Conservation (phyloP, 23 tunicate genomes). For the Ciona savignyi region DNA sequence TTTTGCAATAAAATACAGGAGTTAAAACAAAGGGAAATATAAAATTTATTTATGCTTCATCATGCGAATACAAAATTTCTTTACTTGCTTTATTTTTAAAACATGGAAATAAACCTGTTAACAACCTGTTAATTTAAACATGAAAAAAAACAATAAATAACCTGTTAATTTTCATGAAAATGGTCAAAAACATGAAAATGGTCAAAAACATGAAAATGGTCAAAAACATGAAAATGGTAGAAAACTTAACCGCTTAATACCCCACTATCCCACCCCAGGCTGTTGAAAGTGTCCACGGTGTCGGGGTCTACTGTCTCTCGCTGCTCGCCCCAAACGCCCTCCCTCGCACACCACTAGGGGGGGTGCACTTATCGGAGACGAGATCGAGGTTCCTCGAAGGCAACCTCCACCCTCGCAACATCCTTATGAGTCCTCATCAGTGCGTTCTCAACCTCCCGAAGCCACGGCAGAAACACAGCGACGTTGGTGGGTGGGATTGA, state of each 20-base stretch:
- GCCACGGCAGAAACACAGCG: slow-evolving; percentile 80
- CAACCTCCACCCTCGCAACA: slow-evolving; percentile 70
- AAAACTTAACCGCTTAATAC: background rate
- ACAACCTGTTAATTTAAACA: no score
- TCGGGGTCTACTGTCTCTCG: slow-evolving; percentile 85
- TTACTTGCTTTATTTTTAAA: background rate
- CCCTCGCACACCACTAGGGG: slow-evolving; percentile 89
- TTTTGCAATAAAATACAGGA: no score
- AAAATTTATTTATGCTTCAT: background rate
- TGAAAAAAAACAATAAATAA: background rate
- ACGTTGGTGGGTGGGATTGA: slow-evolving; percentile 52
- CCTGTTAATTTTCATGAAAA: no score
- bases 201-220: no score
- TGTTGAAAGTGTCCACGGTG: slow-evolving; percentile 74
- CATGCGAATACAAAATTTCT: background rate
- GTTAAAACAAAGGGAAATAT: no score
- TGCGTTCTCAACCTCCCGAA: slow-evolving; percentile 86
- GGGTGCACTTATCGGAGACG: slow-evolving; percentile 84
- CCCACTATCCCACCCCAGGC: slow-evolving; percentile 28
- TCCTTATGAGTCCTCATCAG: slow-evolving; percentile 94
- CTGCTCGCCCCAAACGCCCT: slow-evolving; percentile 80
- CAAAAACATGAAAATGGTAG: no score
- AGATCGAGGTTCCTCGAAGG: slow-evolving; percentile 73
- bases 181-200: no score
- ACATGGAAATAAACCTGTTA: no score